These are phyloP conservation scores for Xyrauchen texanus DNA, from an alignment of 2,113 vertebrate genomes.

Conservation along the genomic window DNA sequence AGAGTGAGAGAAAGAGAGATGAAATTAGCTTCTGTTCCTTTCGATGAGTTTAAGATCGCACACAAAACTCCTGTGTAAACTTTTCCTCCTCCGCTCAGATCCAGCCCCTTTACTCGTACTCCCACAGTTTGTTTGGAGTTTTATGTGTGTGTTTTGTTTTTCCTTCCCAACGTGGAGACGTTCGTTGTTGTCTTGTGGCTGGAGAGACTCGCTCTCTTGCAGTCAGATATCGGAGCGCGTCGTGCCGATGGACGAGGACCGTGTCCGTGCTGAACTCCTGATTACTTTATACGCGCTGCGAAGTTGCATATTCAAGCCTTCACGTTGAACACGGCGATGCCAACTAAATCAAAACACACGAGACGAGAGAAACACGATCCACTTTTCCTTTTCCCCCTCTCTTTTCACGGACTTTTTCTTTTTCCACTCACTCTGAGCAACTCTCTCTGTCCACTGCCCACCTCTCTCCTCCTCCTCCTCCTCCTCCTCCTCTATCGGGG, in stretches of 20 bases:
- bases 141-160: constrained; percentile 13
- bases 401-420: constrained; percentile 65
- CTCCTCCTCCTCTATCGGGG: constrained; percentile 63
- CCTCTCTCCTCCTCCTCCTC: constrained; percentile 32
- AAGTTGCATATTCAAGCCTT: constrained; percentile 66
- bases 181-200: not conserved
- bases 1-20: constrained; percentile 33
- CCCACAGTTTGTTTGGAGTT: constrained; percentile 42
- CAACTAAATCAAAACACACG: constrained; percentile 31
- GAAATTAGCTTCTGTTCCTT: not conserved
- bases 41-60: constrained; percentile 8
- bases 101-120: constrained; percentile 16
- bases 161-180: constrained; percentile 28
- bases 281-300: constrained; percentile 34
- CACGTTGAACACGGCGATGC: constrained; percentile 53
- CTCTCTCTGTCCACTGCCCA: constrained; percentile 47
- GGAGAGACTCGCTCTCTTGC: not conserved
- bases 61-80: constrained; percentile 52
- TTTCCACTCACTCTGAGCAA: constrained; percentile 70
- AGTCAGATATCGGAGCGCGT: constrained; percentile 62
- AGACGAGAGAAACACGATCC: constrained; percentile 11
- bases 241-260: constrained; percentile 58
- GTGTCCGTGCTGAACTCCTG: constrained; percentile 48
- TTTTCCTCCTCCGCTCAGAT: constrained; percentile 32
- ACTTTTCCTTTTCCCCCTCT: constrained; percentile 55